Conservation (phyloP, 2,113 vertebrate species). For the Junco hyemalis region DNA sequence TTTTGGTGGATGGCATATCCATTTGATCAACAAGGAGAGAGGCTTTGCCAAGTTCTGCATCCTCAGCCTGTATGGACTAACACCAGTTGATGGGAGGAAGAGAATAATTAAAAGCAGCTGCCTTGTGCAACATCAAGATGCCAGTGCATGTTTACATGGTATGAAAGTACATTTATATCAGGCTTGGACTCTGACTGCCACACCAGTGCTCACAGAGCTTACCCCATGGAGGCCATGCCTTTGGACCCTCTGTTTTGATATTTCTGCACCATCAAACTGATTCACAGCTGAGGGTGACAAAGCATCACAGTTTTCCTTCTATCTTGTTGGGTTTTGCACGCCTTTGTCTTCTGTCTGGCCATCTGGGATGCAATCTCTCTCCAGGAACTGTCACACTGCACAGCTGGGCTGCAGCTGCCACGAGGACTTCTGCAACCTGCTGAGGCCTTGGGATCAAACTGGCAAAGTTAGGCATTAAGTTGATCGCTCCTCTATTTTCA, state of each 20-base stretch:
- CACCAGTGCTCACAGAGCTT: neutral
- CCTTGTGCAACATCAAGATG: neutral
- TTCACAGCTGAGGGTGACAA: neutral
- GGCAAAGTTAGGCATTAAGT: neutral
- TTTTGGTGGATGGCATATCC: neutral
- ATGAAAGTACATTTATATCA: neutral
- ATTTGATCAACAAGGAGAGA: neutral
- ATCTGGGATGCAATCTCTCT: neutral
- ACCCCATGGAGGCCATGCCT: fast-evolving
- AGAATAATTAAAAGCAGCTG: neutral
- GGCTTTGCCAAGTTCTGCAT: neutral
- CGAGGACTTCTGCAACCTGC: neutral
- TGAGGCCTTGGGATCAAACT: neutral
- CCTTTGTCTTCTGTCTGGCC: neutral
- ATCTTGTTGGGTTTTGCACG: neutral
- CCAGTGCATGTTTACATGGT: neutral
- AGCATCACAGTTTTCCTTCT: neutral
- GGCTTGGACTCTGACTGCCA: neutral
- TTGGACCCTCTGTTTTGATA: neutral
- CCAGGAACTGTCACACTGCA: neutral
- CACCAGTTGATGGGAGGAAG: neutral
- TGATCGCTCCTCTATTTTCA: neutral
- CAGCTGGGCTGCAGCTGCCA: neutral
- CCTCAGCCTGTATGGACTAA: neutral
- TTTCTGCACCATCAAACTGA: neutral